Conservation (phyloP, 1,140 invertebrate species). For the Anthonomus grandis region DNA sequence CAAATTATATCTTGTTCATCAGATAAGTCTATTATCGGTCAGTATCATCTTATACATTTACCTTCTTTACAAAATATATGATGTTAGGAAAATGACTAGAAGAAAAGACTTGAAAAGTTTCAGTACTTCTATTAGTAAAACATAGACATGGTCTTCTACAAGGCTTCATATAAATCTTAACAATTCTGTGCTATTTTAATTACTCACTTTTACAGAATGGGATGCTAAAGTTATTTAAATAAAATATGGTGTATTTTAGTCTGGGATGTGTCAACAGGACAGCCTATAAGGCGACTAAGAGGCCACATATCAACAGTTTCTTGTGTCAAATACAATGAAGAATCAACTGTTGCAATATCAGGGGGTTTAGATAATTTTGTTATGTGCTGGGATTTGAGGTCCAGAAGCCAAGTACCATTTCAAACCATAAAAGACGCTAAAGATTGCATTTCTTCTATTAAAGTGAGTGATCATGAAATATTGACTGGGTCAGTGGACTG, state of each 20-base stretch:
- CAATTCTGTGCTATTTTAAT: no score
- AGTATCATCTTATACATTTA: background rate
- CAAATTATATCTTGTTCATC: constrained; percentile 83
- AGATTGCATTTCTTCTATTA: constrained; percentile 85
- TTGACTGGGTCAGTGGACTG: constrained; percentile 88
- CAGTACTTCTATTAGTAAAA: no score
- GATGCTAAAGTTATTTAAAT: no score
- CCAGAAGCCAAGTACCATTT: constrained; percentile 69
- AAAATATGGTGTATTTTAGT: constrained; percentile 42
- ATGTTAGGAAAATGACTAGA: no score
- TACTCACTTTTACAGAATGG: no score
- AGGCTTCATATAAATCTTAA: no score
- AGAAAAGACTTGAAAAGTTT: no score
- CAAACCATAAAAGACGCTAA: constrained; percentile 87
- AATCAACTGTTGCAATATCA: constrained; percentile 84
- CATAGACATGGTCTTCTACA: no score
- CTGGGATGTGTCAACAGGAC: constrained; percentile 86
- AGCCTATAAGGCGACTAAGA: constrained; percentile 75
- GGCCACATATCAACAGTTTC: constrained; percentile 86
- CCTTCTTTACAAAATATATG: background rate
- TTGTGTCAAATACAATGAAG: constrained; percentile 89
- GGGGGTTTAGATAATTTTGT: constrained; percentile 90
- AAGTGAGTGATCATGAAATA: constrained; percentile 87
- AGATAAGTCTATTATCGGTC: constrained; percentile 78
- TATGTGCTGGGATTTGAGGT: constrained; percentile 83